Percentiles rank a stretch among this genome's conserved stretches.
These are phyloP conservation scores for Pica pica DNA, from an alignment of 2,113 vertebrate genomes.

Conservation along the genomic window DNA sequence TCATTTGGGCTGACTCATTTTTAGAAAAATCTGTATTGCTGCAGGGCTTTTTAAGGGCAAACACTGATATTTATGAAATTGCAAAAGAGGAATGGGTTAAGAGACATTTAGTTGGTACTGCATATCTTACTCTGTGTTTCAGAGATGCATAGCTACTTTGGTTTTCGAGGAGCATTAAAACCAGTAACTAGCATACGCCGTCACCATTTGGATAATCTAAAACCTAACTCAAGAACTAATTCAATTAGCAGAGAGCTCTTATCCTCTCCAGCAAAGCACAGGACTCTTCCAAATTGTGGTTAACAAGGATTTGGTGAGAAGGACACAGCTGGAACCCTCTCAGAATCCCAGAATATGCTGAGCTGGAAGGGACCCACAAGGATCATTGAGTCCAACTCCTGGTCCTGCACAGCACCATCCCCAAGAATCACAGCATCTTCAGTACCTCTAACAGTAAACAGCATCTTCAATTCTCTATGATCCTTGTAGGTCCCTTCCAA, in stretches of 20 bases:
- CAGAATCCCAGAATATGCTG: neutral
- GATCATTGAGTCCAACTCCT: neutral
- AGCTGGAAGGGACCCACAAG: neutral
- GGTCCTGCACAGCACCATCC: neutral
- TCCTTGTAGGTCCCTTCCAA: neutral
- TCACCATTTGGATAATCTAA: neutral
- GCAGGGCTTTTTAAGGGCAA: neutral
- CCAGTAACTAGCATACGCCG: neutral
- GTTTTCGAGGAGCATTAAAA: neutral
- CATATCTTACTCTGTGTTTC: neutral
- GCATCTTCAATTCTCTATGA: neutral
- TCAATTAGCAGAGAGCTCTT: neutral
- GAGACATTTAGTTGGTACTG: neutral
- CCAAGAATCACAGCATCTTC: neutral
- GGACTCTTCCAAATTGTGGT: neutral
- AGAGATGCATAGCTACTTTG: neutral
- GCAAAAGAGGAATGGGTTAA: neutral
- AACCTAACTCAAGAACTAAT: neutral
- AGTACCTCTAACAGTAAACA: neutral
- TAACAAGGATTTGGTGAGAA: neutral
- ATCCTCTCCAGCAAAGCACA: neutral
- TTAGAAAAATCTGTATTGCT: neutral
- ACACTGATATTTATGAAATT: neutral
- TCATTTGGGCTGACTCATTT: neutral
- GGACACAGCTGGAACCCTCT: neutral